Conservation (phyloP, 2,797 vertebrate species). For the Pantherophis alleghaniensis region DNA sequence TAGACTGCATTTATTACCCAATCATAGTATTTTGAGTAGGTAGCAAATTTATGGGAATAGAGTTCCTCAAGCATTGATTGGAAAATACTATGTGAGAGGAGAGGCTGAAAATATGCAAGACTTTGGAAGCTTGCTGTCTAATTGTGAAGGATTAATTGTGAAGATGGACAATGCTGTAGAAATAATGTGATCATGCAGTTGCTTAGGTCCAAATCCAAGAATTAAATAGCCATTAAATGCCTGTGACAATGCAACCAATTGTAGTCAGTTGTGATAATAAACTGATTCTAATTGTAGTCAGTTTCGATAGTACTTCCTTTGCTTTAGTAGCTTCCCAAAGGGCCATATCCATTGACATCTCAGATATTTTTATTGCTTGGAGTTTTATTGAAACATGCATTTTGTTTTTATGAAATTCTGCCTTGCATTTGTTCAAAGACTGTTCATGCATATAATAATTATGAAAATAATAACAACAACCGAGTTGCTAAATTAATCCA, state of each 20-base stretch:
- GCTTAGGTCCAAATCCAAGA: not conserved
- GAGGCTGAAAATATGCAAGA: not conserved
- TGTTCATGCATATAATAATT: not conserved
- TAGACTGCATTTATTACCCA: not conserved
- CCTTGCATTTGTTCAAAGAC: not conserved
- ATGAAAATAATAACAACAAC: not conserved
- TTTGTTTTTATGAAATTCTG: not conserved
- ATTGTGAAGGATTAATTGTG: not conserved
- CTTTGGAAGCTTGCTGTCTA: not conserved
- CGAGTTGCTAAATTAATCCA: no score
- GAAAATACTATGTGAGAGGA: not conserved
- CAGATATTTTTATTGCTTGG: not conserved
- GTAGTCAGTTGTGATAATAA: not conserved
- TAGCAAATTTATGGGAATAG: not conserved
- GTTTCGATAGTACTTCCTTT: not conserved
- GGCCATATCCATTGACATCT: not conserved
- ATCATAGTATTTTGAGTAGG: not conserved
- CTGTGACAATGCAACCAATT: not conserved
- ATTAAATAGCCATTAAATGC: not conserved
- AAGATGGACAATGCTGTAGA: not conserved
- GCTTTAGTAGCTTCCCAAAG: not conserved
- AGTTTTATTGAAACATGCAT: not conserved
- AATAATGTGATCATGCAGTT: not conserved
- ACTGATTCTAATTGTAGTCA: not conserved
- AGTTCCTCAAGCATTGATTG: not conserved